A percentile compares a stretch with the other conserved stretches of the same genome.
phyloP scores from a whole-genome alignment of 2,888 invertebrate genomes.

The Caenorhabditis auriculariae region DNA sequence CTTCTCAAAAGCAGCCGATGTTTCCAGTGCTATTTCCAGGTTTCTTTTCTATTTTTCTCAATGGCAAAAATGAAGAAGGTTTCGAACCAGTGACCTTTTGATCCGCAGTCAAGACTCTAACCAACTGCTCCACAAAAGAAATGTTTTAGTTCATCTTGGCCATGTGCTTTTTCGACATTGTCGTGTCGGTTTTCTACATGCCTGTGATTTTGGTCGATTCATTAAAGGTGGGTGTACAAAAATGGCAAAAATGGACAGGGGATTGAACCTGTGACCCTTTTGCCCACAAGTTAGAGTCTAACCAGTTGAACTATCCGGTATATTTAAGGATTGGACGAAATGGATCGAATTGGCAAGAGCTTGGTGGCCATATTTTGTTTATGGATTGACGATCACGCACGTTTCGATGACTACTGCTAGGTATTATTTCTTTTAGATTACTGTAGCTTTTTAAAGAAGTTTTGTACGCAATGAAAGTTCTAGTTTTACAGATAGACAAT shows the following conservation, averaged over 20 bases:
- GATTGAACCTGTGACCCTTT: too few relatives aligned
- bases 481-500: too few relatives aligned
- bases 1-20: conserved; percentile 27
- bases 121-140: neutral
- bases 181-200: conserved; percentile 32
- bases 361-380: conserved; percentile 40
- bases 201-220: conserved; percentile 37
- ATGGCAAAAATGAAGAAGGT: too few relatives aligned
- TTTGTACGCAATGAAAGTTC: too few relatives aligned
- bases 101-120: neutral
- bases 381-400: conserved; percentile 33
- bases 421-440: too few relatives aligned
- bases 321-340: conserved; percentile 32
- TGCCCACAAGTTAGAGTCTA: too few relatives aligned
- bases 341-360: conserved; percentile 29
- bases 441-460: too few relatives aligned
- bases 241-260: too few relatives aligned
- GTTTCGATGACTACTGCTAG: conserved; percentile 36
- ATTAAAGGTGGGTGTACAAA: conserved; percentile 22
- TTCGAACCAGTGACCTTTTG: neutral
- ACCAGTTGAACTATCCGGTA: neutral
- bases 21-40: conserved; percentile 40
- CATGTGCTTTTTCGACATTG: conserved; percentile 34
- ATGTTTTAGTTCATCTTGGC: conserved; percentile 33
- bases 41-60: conserved; percentile 3